Percentiles rank a stretch among this genome's conserved stretches.
Conservation (phyloP, 2,888 invertebrate genomes). For the Invenusta paracnida region DNA sequence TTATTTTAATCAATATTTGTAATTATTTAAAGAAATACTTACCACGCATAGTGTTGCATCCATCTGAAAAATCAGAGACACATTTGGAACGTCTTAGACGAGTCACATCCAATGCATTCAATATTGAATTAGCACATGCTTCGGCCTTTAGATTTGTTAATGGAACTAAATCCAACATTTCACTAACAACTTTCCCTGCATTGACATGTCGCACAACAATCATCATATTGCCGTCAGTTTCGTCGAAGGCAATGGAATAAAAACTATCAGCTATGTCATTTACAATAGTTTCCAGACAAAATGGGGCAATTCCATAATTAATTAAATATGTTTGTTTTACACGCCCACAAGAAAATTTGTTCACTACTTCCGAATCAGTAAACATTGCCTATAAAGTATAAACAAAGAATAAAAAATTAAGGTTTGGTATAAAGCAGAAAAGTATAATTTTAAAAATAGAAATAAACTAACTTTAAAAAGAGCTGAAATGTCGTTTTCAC, state of each 20-base stretch:
- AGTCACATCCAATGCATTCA: not conserved
- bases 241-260: not conserved
- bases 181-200: not conserved
- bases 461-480: no score
- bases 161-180: not conserved
- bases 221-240: not conserved
- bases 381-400: no score
- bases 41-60: not conserved
- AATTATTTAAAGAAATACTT: not conserved
- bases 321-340: not conserved
- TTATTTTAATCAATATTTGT: not conserved
- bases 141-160: not conserved
- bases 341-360: not conserved
- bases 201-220: not conserved
- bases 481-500: not conserved
- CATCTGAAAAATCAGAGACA: not conserved
- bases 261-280: not conserved
- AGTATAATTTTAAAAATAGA: no score
- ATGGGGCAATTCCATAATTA: not conserved
- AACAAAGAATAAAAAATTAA: no score
- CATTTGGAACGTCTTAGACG: not conserved
- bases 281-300: not conserved
- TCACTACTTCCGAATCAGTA: not conserved
- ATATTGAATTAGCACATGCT: not conserved
- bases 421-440: no score